Evolutionary conservation across 2,888 invertebrate genomes (phyloP), one percentile per base, ranked within the genome.

Genomic region (Pseudeuparius sepicola): DNA sequence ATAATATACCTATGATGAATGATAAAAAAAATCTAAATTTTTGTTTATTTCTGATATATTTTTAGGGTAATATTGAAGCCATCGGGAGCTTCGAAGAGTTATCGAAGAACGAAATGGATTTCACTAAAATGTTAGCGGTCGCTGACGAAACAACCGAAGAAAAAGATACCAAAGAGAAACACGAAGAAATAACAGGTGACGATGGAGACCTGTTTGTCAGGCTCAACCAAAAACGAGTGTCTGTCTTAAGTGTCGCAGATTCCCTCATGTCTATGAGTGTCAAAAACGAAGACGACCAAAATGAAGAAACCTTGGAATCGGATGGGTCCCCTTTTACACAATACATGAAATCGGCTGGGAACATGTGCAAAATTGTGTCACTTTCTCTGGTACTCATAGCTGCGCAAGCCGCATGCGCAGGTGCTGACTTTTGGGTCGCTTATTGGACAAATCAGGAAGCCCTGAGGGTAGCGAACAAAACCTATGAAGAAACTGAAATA

Each of bases 371-470:
- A 5, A 29, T 56, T 17, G 30, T 44, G 7, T 10, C 43, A 16
- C 31, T 54, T 4, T 28, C 49, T 32, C 4, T 43, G 2, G 29
- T 53, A 25, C 32, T 54, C 13, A 13, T 56, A 4, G 10, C 57
- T 11, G 49, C 51, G 2, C 59, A 60, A 48, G 44, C 45, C 1
- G 41, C 44, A 5, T 51, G 53, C 27, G 54, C 54, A 38, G 46
- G 46, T 12, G 50, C 53, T 20, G 60, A 61, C 45, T 55, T 50
- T 23, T 61, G 55, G 55, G 44, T 56, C 10, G 51, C 55, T 14
- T 53, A 48, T 25, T 60, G 59, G 60, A n/a, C n/a, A n/a, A n/a
- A n/a, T n/a, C n/a, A n/a, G n/a, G n/a, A n/a, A n/a, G n/a, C n/a
- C n/a, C n/a, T n/a, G n/a, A n/a, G n/a, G n/a, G n/a, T n/a, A n/a